Evolutionary conservation across 2,113 vertebrate genomes (phyloP), one percentile per base, ranked within the genome.

Genomic region (Martes martes): DNA sequence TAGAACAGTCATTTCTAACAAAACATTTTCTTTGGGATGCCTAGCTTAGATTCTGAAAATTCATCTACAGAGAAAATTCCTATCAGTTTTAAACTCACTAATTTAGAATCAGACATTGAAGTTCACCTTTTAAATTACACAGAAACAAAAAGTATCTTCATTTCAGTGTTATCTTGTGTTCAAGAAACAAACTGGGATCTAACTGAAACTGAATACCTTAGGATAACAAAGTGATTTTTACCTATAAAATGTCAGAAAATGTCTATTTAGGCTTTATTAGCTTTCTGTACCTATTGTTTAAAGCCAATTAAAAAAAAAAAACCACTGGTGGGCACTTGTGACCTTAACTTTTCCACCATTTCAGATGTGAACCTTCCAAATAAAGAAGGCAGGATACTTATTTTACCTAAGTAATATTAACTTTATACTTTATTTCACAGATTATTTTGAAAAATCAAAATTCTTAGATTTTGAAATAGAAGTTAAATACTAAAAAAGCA

Each of bases 231-330:
- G 9, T 94, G n/a, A 73, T 61, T 65, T 80, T 76, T 84, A 95
- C 39, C 18, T 85, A 84, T 36, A 74, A 94, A 93, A 61, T 67
- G 42, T 11, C n/a, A 94, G 50, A 81, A 95, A 80, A 71, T 26
- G 67, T 89, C 65, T 89, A 55, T n/a, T 80, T 91, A 89, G 47
- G 15, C 23, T 69, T 36, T 92, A 73, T 61, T 94, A 50, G 79
- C 76, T 89, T 86, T 92, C 19, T 95, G 28, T 52, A 95, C 31
- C 31, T 82, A 87, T 89, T 91, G 85, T 74, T 89, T 91, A 81
- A 97, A 95, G 85, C 4, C 63, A 89, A 45, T 71, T 65, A 15
- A 65, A 65, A 65, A 39, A 55, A 50, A 39, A 19, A 21, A 19
- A 5, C 10, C 16, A 69, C 21, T 84, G 57, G 10, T 42, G 28